Percentiles rank a stretch among this genome's conserved stretches.
These are phyloP conservation scores for Bucorvus abyssinicus DNA, from an alignment of 2,797 vertebrate species.

Conservation along the genomic window DNA sequence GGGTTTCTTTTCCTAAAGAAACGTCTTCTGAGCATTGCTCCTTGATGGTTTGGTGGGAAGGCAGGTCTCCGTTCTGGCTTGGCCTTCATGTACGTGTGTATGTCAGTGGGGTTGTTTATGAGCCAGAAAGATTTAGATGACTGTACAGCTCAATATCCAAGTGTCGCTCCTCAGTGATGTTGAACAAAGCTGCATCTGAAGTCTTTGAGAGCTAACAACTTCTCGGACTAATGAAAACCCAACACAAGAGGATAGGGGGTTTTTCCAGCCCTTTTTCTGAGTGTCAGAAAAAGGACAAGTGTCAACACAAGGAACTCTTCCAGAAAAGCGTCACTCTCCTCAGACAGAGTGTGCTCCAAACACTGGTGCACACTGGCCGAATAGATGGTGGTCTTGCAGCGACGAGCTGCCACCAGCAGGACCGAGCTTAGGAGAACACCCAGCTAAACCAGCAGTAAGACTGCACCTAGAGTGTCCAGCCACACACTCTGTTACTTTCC, in stretches of 20 bases:
- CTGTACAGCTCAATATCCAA: neutral
- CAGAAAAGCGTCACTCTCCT: neutral
- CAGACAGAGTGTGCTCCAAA: neutral
- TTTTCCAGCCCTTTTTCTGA: neutral
- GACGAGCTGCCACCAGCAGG: neutral
- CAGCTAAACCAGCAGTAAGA: neutral
- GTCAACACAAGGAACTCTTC: neutral
- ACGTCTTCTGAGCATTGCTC: neutral
- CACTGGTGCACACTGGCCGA: accelerated
- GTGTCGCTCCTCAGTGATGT: neutral
- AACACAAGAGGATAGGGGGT: accelerated
- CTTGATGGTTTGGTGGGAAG: neutral
- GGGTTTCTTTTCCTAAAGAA: neutral
- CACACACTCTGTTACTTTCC: neutral
- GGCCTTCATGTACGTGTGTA: neutral
- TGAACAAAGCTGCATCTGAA: neutral
- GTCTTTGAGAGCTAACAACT: neutral
- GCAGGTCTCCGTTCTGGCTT: neutral
- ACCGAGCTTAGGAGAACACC: neutral
- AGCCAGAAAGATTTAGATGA: neutral
- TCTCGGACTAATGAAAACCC: neutral
- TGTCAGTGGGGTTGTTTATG: neutral
- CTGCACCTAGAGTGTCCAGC: neutral
- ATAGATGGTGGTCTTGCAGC: neutral
- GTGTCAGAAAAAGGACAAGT: neutral